Evolutionary conservation across 2,113 vertebrate species (phyloP).

Genomic region (Cyphomyrus plagiostoma): DNA sequence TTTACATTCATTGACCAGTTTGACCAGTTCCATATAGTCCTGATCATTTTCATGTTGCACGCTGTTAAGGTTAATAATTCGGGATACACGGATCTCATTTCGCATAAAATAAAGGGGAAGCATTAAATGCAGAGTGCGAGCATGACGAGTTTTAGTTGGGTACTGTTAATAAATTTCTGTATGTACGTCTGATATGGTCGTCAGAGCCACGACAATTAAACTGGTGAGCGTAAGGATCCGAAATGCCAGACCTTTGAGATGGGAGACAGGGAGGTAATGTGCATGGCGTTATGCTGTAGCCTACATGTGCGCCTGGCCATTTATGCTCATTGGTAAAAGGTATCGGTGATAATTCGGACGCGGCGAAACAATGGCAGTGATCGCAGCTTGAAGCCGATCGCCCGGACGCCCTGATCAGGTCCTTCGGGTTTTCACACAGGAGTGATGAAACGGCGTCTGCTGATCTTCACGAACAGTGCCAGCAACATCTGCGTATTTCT

Average conservation of each 20-base stretch:
- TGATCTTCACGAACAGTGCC: background rate
- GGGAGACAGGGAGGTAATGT: conserved; percentile 61
- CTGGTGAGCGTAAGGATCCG: conserved; percentile 75
- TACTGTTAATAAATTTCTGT: conserved; percentile 77
- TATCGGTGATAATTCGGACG: background rate
- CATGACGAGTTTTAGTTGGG: conserved; percentile 54
- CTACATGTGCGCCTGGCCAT: background rate
- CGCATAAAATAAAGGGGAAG: background rate
- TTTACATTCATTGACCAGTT: background rate
- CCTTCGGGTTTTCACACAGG: background rate
- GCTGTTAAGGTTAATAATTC: background rate
- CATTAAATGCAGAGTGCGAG: background rate
- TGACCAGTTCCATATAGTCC: background rate
- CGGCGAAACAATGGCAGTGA: background rate
- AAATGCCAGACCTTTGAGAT: conserved; percentile 83
- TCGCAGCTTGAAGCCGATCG: background rate
- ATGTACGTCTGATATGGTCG: conserved; percentile 74
- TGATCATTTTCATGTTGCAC: background rate
- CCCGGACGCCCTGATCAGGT: background rate
- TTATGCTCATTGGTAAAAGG: background rate
- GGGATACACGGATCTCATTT: background rate
- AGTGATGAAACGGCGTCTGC: background rate
- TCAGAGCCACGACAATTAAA: conserved; percentile 99
- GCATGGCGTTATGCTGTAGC: conserved; percentile 59
- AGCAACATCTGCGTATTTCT: background rate